Percentiles rank a stretch among this genome's conserved stretches.
phyloP scores from a whole-genome alignment of 2,113 vertebrate genomes.

The Promerops cafer region DNA sequence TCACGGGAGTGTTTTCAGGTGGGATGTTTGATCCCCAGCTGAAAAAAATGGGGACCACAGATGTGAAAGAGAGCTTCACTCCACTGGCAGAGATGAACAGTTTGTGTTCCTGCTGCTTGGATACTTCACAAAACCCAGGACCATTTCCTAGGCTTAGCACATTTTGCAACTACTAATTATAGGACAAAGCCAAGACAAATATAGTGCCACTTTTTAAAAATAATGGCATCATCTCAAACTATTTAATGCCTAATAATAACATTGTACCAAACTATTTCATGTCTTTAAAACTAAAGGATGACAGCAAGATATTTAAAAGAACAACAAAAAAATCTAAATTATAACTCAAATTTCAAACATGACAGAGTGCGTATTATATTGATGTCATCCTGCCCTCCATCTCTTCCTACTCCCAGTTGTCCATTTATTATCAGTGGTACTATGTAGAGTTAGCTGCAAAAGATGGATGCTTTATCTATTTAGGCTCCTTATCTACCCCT shows the following conservation, averaged over 20 bases:
- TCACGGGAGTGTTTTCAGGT: neutral
- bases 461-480: neutral
- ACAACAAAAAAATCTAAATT: neutral
- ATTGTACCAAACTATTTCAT: neutral
- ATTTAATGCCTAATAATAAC: neutral
- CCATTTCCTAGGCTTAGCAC: neutral
- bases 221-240: neutral
- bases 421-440: neutral
- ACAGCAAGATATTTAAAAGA: neutral
- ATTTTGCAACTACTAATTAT: neutral
- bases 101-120: neutral
- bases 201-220: neutral
- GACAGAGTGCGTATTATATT: neutral
- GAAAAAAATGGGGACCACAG: neutral
- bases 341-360: neutral
- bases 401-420: neutral
- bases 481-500: neutral
- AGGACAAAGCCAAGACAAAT: neutral
- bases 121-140: neutral
- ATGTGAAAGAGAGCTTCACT: neutral
- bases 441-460: neutral
- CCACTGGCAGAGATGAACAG: neutral
- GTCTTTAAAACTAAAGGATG: neutral
- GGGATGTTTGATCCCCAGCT: neutral
- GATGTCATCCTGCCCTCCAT: neutral